Evolutionary conservation across 2,797 vertebrate species (phyloP).

Genomic region (Cygnus olor): DNA sequence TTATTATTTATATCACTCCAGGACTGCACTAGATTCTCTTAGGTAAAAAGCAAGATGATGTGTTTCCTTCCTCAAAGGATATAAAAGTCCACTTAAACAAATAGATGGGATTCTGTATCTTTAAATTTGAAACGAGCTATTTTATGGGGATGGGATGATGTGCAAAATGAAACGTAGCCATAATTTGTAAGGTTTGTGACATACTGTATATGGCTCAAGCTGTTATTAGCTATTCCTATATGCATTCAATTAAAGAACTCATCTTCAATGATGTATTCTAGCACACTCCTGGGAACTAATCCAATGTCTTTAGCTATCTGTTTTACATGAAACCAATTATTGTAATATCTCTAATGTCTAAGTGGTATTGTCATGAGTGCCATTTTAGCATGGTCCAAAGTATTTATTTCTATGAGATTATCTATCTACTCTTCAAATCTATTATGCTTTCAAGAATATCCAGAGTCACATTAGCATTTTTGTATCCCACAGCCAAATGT

Average conservation of each 20-base stretch:
- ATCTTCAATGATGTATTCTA: constrained; percentile 23
- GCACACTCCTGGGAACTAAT: constrained; percentile 41
- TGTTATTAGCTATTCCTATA: constrained; percentile 33
- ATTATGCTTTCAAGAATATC: constrained; percentile 52
- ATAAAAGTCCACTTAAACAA: background rate
- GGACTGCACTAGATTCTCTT: background rate
- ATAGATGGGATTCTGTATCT: background rate
- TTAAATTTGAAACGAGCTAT: constrained; percentile 21
- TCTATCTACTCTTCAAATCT: constrained; percentile 45
- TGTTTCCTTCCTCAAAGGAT: background rate
- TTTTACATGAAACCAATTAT: constrained; percentile 63
- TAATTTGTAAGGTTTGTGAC: background rate
- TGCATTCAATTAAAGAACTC: constrained; percentile 19
- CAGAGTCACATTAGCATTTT: constrained; percentile 38
- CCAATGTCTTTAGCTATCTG: constrained; percentile 47
- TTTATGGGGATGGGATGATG: background rate
- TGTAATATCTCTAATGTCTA: constrained; percentile 38
- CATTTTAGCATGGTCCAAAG: constrained; percentile 17
- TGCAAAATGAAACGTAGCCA: background rate
- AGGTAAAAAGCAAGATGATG: background rate
- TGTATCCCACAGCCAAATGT: constrained; percentile 6
- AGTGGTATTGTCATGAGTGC: constrained; percentile 27
- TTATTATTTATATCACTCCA: constrained; percentile 58
- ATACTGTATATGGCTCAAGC: background rate
- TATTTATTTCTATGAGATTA: constrained; percentile 29